Evolutionary conservation across 2,113 vertebrate species (phyloP).

Genomic region (Carassius carassius): DNA sequence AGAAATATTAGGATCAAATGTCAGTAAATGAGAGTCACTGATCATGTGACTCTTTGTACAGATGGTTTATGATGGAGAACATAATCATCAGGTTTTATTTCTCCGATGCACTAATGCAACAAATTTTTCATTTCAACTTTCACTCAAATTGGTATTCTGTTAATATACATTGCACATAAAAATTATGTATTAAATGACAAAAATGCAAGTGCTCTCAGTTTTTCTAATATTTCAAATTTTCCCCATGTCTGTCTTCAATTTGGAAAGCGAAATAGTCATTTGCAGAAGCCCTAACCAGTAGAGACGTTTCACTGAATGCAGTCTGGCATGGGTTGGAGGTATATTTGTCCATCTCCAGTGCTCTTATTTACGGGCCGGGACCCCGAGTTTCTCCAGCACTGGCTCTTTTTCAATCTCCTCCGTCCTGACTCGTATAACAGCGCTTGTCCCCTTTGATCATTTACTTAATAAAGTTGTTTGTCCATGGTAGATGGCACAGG

Average conservation of each 20-base stretch:
- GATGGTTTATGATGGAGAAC: background rate
- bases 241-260: background rate
- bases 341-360: constrained; percentile 28
- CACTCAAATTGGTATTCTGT: background rate
- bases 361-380: constrained; percentile 19
- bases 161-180: background rate
- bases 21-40: background rate
- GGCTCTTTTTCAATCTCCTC: constrained; percentile 25
- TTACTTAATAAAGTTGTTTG: constrained; percentile 58
- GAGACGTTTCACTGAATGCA: background rate
- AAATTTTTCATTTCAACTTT: background rate
- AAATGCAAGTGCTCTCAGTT: background rate
- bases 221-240: background rate
- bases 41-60: background rate
- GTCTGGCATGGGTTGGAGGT: background rate
- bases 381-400: background rate
- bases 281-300: background rate
- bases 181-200: background rate
- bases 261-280: background rate
- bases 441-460: constrained; percentile 50
- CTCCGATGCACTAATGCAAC: background rate
- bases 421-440: background rate
- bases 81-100: background rate
- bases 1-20: background rate
- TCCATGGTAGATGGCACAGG: constrained; percentile 24